Conservation (phyloP, 2,888 invertebrate genomes). For the Ischnura elegans region DNA sequence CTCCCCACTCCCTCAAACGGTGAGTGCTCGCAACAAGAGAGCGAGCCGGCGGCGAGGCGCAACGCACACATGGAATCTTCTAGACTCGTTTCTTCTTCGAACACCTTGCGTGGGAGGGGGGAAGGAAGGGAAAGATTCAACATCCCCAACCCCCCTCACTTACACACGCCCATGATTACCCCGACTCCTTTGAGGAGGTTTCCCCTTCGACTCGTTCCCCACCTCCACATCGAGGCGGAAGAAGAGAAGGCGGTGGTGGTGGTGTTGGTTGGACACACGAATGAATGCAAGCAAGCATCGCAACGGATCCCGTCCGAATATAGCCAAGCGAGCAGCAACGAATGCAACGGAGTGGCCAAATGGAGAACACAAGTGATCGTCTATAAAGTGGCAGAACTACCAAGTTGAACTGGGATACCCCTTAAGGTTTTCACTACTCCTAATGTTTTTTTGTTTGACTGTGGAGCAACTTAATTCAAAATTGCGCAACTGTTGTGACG, state of each 20-base stretch:
- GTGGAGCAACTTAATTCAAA: no score
- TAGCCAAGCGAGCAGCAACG: no score
- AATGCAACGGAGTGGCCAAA: no score
- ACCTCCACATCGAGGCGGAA: not conserved
- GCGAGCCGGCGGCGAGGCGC: not conserved
- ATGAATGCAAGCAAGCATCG: not conserved
- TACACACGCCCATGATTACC: not conserved
- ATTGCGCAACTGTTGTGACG: no score
- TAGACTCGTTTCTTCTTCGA: not conserved
- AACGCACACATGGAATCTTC: not conserved
- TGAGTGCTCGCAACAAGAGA: not conserved
- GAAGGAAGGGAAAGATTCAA: not conserved
- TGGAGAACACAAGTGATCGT: no score
- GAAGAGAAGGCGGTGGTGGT: not conserved
- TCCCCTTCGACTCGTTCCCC: not conserved
- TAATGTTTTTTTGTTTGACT: no score
- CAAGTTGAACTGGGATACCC: no score
- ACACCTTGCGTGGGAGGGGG: constrained; percentile 1
- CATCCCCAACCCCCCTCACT: not conserved
- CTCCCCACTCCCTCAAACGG: not conserved
- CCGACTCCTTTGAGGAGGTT: not conserved
- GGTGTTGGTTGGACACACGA: not conserved
- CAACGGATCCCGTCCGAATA: not conserved
- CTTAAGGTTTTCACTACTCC: no score
- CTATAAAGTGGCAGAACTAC: no score